These are phyloP conservation scores for Auanema freiburgensis DNA, from an alignment of 2,888 invertebrate genomes.

Conservation along the genomic window DNA sequence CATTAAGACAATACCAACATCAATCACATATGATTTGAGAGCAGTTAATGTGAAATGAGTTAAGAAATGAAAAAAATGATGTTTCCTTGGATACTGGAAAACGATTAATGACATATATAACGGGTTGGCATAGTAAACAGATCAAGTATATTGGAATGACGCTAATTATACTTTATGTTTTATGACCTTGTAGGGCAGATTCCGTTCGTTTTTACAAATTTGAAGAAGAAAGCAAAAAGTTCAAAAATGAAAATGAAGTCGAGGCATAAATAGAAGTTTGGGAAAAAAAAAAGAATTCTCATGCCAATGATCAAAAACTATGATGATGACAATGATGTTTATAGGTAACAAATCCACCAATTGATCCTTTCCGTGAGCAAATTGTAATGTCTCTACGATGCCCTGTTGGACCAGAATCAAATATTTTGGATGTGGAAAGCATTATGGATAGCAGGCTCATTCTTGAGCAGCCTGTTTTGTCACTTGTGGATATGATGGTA, in stretches of 20 bases:
- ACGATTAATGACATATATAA: too few species aligned
- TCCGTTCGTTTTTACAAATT: not conserved
- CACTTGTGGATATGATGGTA: slow-evolving; percentile 84
- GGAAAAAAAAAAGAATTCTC: not conserved
- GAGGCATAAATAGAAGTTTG: not conserved
- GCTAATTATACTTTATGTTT: too few species aligned
- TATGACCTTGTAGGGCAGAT: slow-evolving; percentile 1
- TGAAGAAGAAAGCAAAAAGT: not conserved
- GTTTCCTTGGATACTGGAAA: too few species aligned
- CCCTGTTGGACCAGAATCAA: slow-evolving; percentile 86
- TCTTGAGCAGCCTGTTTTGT: slow-evolving; percentile 89
- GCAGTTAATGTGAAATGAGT: too few species aligned
- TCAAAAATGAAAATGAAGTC: not conserved
- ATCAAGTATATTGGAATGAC: too few species aligned
- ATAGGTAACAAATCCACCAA: slow-evolving; percentile 88
- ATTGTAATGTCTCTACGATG: slow-evolving; percentile 97
- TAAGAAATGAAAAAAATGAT: too few species aligned
- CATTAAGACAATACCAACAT: too few species aligned
- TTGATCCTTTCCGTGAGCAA: slow-evolving; percentile 97
- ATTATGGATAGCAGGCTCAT: slow-evolving; percentile 86
- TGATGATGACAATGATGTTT: slow-evolving; percentile 21
- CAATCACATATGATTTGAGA: too few species aligned
- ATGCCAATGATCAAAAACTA: not conserved
- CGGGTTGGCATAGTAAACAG: too few species aligned
- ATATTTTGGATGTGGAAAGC: slow-evolving; percentile 82